Conservation (phyloP, 2,797 vertebrate genomes). For the Tenualosa thibaudeaui region DNA sequence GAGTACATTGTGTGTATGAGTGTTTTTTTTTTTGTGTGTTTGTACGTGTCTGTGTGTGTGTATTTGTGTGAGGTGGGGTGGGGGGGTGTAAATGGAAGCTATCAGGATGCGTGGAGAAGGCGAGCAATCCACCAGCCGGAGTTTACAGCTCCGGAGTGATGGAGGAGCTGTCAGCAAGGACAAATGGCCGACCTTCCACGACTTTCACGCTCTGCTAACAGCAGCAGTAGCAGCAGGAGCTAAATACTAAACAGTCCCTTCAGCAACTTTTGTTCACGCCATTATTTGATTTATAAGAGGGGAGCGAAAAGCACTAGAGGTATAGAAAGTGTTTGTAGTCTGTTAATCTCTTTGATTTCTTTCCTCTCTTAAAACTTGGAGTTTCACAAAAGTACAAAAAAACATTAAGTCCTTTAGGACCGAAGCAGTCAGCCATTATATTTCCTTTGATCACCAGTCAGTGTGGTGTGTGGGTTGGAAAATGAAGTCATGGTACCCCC, state of each 20-base stretch:
- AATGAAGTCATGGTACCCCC: slow-evolving; percentile 29
- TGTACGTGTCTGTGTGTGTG: no score
- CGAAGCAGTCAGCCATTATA: not conserved
- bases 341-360: not conserved
- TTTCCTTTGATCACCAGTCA: not conserved
- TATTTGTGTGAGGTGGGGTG: not conserved
- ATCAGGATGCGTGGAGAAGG: slow-evolving; percentile 40
- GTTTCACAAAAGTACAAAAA: not conserved
- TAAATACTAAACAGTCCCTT: not conserved
- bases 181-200: slow-evolving; percentile 50
- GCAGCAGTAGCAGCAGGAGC: not conserved
- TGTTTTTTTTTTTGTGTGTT: no score
- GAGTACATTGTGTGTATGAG: not conserved
- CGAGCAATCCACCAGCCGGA: slow-evolving; percentile 40
- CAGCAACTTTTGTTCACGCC: not conserved
- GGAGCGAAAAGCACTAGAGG: not conserved
- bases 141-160: slow-evolving; percentile 51
- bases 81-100: not conserved
- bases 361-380: not conserved
- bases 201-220: slow-evolving; percentile 27
- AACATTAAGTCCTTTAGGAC: not conserved
- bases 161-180: slow-evolving; percentile 41
- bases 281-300: not conserved
- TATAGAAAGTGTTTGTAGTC: not conserved
- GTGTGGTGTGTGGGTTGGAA: not conserved